These are phyloP conservation scores for Platycheirus albimanus DNA, from an alignment of 2,888 invertebrate species.

Conservation along the genomic window DNA sequence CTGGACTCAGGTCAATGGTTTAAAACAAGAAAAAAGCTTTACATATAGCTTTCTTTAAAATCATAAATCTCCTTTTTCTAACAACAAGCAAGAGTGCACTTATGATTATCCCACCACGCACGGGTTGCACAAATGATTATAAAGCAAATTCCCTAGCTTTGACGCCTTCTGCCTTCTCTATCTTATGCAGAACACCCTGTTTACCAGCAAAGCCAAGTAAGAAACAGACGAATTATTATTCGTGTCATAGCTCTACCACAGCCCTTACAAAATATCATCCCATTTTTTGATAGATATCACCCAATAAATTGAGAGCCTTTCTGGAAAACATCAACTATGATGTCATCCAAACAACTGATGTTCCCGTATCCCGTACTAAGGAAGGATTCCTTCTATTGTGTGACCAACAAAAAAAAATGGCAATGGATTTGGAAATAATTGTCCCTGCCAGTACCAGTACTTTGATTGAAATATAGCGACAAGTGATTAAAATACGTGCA, in stretches of 20 bases:
- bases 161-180: too few species aligned
- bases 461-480: slow-evolving; percentile 76
- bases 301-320: slow-evolving; percentile 54
- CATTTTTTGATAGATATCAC: slow-evolving; percentile 38
- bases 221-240: neutral
- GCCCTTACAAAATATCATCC: slow-evolving; percentile 33
- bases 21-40: too few species aligned
- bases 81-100: too few species aligned
- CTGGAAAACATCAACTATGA: slow-evolving; percentile 37
- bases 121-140: too few species aligned
- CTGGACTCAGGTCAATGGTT: too few species aligned
- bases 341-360: slow-evolving; percentile 28
- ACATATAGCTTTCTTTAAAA: too few species aligned
- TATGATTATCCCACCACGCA: too few species aligned
- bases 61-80: too few species aligned
- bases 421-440: slow-evolving; percentile 23
- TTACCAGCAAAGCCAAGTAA: neutral
- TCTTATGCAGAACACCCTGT: too few species aligned
- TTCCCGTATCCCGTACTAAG: too few species aligned
- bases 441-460: slow-evolving; percentile 57
- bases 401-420: slow-evolving; percentile 10
- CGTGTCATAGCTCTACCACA: slow-evolving; percentile 2
- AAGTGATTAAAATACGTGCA: slow-evolving; percentile 77
- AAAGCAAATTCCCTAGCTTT: too few species aligned
- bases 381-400: too few species aligned